Conservation (phyloP, 2,888 invertebrate genomes). For the Dermolepida albohirtum region DNA sequence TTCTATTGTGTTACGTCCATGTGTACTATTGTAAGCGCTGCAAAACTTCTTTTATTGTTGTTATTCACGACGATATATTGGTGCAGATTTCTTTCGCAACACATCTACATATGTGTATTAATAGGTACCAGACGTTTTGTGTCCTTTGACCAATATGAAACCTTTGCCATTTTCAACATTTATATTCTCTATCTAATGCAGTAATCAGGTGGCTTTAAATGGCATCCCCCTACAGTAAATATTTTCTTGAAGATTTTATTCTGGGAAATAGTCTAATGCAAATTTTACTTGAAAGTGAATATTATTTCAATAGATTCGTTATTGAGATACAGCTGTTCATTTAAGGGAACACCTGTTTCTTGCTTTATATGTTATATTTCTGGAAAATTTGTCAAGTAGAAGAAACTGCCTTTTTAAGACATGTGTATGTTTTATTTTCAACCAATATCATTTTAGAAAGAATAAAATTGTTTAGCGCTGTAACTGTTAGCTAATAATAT, state of each 20-base stretch:
- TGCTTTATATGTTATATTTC: conserved; percentile 3
- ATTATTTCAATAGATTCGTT: too few species aligned
- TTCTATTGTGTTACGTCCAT: conserved; percentile 29
- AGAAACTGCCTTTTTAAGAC: too few species aligned
- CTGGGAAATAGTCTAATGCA: background rate
- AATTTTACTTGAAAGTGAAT: background rate
- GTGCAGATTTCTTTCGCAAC: conserved; percentile 11
- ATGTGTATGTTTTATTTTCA: background rate
- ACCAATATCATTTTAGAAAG: too few species aligned
- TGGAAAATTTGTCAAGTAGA: conserved; percentile 19
- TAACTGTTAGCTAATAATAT: too few species aligned
- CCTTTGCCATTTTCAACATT: conserved; percentile 32
- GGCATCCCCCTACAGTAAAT: background rate
- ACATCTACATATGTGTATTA: conserved; percentile 13
- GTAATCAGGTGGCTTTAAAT: conserved; percentile 11
- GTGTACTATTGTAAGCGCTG: conserved; percentile 5
- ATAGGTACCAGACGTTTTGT: conserved; percentile 23
- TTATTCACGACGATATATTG: conserved; percentile 9
- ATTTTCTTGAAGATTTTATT: background rate
- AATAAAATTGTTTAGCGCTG: too few species aligned
- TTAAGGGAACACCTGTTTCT: conserved; percentile 31
- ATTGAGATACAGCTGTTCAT: conserved; percentile 18
- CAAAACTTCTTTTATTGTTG: conserved; percentile 4
- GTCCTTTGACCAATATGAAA: conserved; percentile 46
- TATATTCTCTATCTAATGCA: background rate